A percentile compares a stretch with the other conserved stretches of the same genome.
These are phyloP conservation scores for Caenorhabditis becei DNA, from an alignment of 2,888 invertebrate species.

Conservation along the genomic window DNA sequence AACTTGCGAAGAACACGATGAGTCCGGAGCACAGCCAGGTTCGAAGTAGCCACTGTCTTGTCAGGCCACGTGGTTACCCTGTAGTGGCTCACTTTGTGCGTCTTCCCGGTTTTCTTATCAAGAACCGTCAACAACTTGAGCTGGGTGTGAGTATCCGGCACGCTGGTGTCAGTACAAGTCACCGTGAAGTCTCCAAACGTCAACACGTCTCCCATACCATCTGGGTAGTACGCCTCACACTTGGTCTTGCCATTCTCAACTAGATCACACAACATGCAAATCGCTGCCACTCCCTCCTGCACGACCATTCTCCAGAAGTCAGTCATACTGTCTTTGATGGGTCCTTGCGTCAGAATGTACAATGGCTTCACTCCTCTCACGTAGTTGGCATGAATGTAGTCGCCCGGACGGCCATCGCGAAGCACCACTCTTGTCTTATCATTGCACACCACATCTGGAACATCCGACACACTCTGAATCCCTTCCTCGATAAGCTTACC, in stretches of 20 bases:
- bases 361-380: constrained; percentile 40
- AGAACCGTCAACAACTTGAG: constrained; percentile 25
- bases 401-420: constrained; percentile 58
- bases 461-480: background rate
- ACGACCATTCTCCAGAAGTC: constrained; percentile 63
- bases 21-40: constrained; percentile 36
- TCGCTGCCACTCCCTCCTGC: constrained; percentile 40
- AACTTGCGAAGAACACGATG: constrained; percentile 31
- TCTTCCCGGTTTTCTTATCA: constrained; percentile 20
- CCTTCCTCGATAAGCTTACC: background rate
- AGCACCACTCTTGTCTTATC: constrained; percentile 66
- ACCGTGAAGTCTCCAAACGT: constrained; percentile 27
- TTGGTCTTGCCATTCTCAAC: constrained; percentile 44
- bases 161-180: constrained; percentile 8
- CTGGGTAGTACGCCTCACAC: constrained; percentile 46
- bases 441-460: constrained; percentile 68
- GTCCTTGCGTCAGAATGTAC: constrained; percentile 61
- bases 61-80: constrained; percentile 55
- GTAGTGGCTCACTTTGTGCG: constrained; percentile 22
- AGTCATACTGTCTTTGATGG: constrained; percentile 28
- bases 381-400: constrained; percentile 74
- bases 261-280: constrained; percentile 55
- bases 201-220: background rate
- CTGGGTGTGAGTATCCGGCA: constrained; percentile 32
- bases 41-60: constrained; percentile 48